A percentile compares a stretch with the other conserved stretches of the same genome.
Evolutionary conservation across 2,888 invertebrate species (phyloP).

Genomic region (Cataglyphis altisquamis): DNA sequence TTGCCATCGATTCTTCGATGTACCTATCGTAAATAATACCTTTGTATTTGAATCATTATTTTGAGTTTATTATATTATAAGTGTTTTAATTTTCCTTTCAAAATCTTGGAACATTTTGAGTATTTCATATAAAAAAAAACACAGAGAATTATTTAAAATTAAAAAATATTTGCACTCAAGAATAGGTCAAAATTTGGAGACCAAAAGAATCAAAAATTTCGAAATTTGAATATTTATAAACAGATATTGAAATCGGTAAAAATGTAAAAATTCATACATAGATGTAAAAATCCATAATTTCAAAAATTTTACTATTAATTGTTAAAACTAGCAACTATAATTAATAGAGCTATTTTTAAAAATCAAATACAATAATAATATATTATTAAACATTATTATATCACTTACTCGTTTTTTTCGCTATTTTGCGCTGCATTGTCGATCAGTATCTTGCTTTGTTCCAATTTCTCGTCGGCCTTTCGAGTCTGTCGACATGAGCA

Average conservation of each 20-base stretch:
- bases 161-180: background rate
- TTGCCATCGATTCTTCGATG: constrained; percentile 77
- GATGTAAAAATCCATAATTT: background rate
- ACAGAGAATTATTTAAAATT: background rate
- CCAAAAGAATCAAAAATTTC: background rate
- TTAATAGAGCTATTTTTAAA: background rate
- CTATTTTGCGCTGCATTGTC: constrained; percentile 74
- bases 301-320: constrained; percentile 1
- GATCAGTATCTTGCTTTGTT: constrained; percentile 75
- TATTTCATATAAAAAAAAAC: background rate
- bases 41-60: background rate
- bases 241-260: background rate
- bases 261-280: background rate
- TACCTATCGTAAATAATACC: constrained; percentile 61
- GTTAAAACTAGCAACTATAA: background rate
- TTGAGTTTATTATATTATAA: background rate
- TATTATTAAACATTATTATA: constrained; percentile 9
- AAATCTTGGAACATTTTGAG: background rate
- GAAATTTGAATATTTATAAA: background rate
- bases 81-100: background rate
- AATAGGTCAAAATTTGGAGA: background rate
- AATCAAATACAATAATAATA: background rate
- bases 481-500: constrained; percentile 80
- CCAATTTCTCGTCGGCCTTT: constrained; percentile 74
- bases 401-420: constrained; percentile 70